Evolutionary conservation across 2,113 vertebrate species (phyloP).

Genomic region (Cephalopterus ornatus): DNA sequence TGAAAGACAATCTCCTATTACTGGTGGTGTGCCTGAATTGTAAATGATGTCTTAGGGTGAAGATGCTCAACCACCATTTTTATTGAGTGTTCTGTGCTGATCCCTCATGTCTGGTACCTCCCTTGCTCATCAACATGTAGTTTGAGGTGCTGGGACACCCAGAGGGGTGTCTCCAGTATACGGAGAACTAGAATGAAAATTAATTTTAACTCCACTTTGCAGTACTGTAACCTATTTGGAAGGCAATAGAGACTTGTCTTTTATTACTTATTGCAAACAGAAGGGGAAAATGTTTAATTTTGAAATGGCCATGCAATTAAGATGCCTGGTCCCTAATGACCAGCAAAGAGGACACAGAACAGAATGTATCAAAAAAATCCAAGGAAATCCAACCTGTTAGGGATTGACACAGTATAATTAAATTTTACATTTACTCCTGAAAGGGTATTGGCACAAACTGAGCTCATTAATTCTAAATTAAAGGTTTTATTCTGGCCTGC

Average conservation of each 20-base stretch:
- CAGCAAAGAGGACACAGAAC: neutral
- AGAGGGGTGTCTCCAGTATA: accelerated
- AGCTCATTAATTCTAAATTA: conserved; percentile 17
- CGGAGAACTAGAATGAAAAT: neutral
- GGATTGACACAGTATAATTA: neutral
- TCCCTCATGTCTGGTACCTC: neutral
- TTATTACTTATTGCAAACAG: neutral
- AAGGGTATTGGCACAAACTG: neutral
- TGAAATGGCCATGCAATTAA: neutral
- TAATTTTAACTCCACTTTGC: neutral
- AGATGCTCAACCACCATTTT: neutral
- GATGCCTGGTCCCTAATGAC: neutral
- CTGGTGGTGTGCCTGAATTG: neutral
- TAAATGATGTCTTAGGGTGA: neutral
- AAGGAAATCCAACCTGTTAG: neutral
- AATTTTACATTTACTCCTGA: neutral
- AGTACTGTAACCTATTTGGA: neutral
- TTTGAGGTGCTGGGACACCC: neutral
- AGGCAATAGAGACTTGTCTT: neutral
- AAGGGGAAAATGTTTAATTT: neutral
- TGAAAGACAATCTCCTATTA: neutral
- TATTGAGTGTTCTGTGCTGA: neutral
- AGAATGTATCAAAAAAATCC: neutral
- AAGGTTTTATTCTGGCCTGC: neutral
- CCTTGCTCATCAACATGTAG: neutral